Evolutionary conservation across 2,113 vertebrate genomes (phyloP).

Genomic region (Cairina moschata): DNA sequence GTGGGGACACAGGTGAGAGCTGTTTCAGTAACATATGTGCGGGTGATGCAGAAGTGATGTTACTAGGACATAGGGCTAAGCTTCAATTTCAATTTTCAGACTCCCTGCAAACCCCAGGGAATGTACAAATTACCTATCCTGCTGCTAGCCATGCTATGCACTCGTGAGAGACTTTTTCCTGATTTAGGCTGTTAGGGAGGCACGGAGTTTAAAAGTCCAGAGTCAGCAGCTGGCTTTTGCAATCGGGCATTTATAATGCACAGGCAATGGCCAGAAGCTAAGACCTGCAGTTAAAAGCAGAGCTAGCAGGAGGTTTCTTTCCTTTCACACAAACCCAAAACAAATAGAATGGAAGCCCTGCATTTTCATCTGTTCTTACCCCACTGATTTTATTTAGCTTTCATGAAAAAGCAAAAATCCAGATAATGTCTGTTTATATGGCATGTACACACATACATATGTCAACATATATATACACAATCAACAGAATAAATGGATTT

Average conservation of each 20-base stretch:
- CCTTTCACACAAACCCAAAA: not conserved
- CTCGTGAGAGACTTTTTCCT: slow-evolving; percentile 24
- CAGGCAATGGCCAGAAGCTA: slow-evolving; percentile 28
- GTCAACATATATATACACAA: not conserved
- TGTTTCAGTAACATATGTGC: not conserved
- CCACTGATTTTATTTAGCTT: not conserved
- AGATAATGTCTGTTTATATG: not conserved
- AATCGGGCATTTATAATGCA: slow-evolving; percentile 4
- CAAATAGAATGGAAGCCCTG: not conserved
- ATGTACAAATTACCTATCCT: slow-evolving; percentile 16
- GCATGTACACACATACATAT: not conserved
- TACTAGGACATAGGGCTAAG: not conserved
- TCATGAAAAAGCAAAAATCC: not conserved
- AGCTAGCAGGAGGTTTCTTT: not conserved
- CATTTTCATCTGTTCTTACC: not conserved
- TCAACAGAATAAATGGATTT: not conserved
- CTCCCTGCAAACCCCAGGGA: slow-evolving; percentile 32
- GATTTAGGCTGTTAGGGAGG: slow-evolving; percentile 30
- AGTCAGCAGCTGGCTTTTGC: slow-evolving; percentile 48
- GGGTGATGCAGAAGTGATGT: not conserved
- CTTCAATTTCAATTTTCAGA: slow-evolving; percentile 28
- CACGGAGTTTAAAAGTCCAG: slow-evolving; percentile 28
- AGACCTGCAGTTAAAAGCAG: not conserved
- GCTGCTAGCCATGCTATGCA: not conserved
- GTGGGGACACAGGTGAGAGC: not conserved